phyloP scores from a whole-genome alignment of 2,113 vertebrate genomes.

The Microtus ochrogaster region DNA sequence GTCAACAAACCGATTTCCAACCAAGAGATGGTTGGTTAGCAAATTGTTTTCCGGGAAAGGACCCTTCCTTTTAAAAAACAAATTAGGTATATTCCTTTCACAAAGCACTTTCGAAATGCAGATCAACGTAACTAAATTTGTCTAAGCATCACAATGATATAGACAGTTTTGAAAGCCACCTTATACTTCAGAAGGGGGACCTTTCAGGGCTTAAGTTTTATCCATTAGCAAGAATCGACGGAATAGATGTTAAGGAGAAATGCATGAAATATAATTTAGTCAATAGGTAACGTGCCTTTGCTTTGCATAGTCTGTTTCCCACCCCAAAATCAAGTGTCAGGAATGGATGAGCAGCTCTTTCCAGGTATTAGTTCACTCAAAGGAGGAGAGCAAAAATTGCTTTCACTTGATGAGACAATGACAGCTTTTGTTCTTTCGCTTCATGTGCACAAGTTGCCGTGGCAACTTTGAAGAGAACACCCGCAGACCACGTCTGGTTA shows the following conservation, averaged over 20 bases:
- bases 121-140: slow-evolving; percentile 11
- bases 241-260: slow-evolving; percentile 55
- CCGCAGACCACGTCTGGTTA: slow-evolving; percentile 79
- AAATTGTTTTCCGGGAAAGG: not conserved
- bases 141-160: slow-evolving; percentile 20
- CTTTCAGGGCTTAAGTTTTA: slow-evolving; percentile 42
- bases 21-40: slow-evolving; percentile 13
- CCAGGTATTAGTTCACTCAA: slow-evolving; percentile 79
- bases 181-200: not conserved
- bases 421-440: slow-evolving; percentile 84
- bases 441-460: slow-evolving; percentile 79
- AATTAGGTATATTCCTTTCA: slow-evolving; percentile 56
- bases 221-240: not conserved
- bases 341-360: slow-evolving; percentile 60
- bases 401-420: slow-evolving; percentile 82
- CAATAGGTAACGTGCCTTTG: slow-evolving; percentile 13
- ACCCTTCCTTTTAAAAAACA: slow-evolving; percentile 17
- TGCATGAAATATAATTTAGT: slow-evolving; percentile 56
- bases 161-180: slow-evolving; percentile 56
- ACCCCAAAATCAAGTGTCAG: slow-evolving; percentile 64
- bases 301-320: slow-evolving; percentile 65
- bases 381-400: slow-evolving; percentile 64
- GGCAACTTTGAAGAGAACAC: slow-evolving; percentile 84
- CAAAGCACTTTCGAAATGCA: slow-evolving; percentile 53
- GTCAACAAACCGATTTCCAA: slow-evolving; percentile 59